Percentiles rank a stretch among this genome's conserved stretches.
These are phyloP conservation scores for Idaea straminata DNA, from an alignment of 2,888 invertebrate genomes.

Conservation along the genomic window DNA sequence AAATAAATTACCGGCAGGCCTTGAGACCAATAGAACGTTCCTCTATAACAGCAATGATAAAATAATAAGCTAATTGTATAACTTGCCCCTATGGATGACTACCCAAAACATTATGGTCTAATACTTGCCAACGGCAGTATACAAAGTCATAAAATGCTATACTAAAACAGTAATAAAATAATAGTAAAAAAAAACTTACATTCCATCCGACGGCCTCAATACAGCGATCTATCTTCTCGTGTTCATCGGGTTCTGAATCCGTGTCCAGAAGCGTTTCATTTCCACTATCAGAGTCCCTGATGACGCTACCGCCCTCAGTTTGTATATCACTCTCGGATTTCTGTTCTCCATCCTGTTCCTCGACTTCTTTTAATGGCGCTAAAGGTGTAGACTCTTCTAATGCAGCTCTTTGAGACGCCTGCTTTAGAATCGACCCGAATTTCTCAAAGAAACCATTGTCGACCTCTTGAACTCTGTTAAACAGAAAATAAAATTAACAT, in stretches of 20 bases:
- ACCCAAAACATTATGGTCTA: background rate
- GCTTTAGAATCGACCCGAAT: slow-evolving; percentile 86
- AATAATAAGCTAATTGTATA: background rate
- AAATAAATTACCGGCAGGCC: too few species aligned
- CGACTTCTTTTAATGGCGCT: slow-evolving; percentile 72
- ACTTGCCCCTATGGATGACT: background rate
- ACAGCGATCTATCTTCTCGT: slow-evolving; percentile 82
- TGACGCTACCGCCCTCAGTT: slow-evolving; percentile 57
- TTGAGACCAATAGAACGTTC: too few species aligned
- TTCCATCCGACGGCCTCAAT: slow-evolving; percentile 85
- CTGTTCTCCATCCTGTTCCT: slow-evolving; percentile 67
- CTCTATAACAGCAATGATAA: background rate
- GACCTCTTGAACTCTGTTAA: slow-evolving; percentile 87
- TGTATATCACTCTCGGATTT: slow-evolving; percentile 57
- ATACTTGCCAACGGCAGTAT: background rate
- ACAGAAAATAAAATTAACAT: slow-evolving; percentile 25
- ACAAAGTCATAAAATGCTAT: slow-evolving; percentile 18
- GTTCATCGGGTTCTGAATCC: slow-evolving; percentile 84
- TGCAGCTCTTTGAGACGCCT: slow-evolving; percentile 81
- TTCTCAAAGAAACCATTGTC: slow-evolving; percentile 93
- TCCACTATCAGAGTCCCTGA: slow-evolving; percentile 72
- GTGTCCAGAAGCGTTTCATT: slow-evolving; percentile 81
- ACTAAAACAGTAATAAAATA: slow-evolving; percentile 26
- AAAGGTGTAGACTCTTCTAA: slow-evolving; percentile 78
- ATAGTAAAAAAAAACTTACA: slow-evolving; percentile 80